Base-by-base conservation (phyloP, 2,888 invertebrate genomes). In the Coleophora flavipennella region DNA sequence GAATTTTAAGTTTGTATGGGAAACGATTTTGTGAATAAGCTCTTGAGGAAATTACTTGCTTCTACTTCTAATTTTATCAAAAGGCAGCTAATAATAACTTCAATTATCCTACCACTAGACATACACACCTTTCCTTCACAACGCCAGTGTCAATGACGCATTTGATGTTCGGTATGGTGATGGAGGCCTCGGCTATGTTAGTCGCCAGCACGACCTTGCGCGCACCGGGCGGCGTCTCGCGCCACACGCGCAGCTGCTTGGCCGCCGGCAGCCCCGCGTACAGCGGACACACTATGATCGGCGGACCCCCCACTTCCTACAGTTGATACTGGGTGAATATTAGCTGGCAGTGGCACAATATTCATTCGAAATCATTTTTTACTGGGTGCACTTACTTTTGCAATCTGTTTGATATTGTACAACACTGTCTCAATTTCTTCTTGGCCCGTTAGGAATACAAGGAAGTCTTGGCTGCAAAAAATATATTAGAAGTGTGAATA, bases 121-220 rank as follows among this genome's bases (percentile, higher is more conserved):
- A n/a, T n/a, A 49, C 48, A 61, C 72, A 92, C 90, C 93, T 92
- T 49, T 91, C 90, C 83, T 98, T 98, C 0, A 97, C 96, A 70
- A 92, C 92, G 0, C 98, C 97, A 41, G 93, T 90, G 64, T 98
- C 98, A 41, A 98, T 91, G 8, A 98, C 95, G 78, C 90, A 93
- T 57, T 92, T 92, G 50, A 98, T 93, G 38, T 95, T 93, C 40
- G 92, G 92, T 53, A 99, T 98, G 0, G 99, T 99, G 25, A 99
- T 90, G 2, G 98, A 99, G 0, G 99, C 96, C 83, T 99, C 99
- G 0, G 99, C 99, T 48, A 99, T 95, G 71, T 99, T 99, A 26
- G 99, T 99, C 6, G 97, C 92, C 36, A 99, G 86, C 25, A 99
- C 91, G 14, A 99, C 90, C 84, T 99, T 99, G 39, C 99, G 87